phyloP scores from a whole-genome alignment of 2,113 vertebrate genomes.

The Chaenogobius annularis region DNA sequence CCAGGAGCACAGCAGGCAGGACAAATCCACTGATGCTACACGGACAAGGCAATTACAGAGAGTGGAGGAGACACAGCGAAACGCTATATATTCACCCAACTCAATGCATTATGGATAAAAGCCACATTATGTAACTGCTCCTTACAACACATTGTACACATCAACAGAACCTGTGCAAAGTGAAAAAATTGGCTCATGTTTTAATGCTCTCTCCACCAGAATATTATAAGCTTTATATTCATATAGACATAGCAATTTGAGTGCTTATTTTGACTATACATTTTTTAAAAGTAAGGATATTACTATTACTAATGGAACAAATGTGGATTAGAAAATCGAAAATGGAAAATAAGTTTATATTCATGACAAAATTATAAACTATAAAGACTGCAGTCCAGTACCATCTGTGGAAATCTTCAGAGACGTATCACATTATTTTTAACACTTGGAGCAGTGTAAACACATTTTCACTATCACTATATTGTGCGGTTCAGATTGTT shows the following conservation, averaged over 20 bases:
- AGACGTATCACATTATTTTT: no score
- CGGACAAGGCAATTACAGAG: slow-evolving; percentile 72
- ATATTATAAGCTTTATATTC: background rate
- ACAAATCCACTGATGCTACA: slow-evolving; percentile 64
- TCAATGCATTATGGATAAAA: slow-evolving; percentile 5
- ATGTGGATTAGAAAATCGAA: background rate
- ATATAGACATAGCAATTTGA: background rate
- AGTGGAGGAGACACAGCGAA: slow-evolving; percentile 51
- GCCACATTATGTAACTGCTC: background rate
- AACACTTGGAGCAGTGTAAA: no score
- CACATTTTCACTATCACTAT: no score
- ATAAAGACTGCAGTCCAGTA: background rate
- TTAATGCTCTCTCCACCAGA: background rate
- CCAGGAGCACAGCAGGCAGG: slow-evolving; percentile 57
- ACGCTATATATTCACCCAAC: slow-evolving; percentile 45
- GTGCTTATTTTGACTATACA: background rate
- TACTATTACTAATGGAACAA: background rate
- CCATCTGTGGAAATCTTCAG: no score
- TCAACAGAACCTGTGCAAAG: background rate
- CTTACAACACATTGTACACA: background rate
- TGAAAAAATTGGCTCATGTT: background rate
- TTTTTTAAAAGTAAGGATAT: background rate
- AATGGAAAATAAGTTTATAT: background rate
- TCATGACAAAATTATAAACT: no score
- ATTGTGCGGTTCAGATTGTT: no score